Evolutionary conservation across 2,888 invertebrate genomes (phyloP), one percentile per base, ranked within the genome.

Genomic region (Coecobrya sp.): DNA sequence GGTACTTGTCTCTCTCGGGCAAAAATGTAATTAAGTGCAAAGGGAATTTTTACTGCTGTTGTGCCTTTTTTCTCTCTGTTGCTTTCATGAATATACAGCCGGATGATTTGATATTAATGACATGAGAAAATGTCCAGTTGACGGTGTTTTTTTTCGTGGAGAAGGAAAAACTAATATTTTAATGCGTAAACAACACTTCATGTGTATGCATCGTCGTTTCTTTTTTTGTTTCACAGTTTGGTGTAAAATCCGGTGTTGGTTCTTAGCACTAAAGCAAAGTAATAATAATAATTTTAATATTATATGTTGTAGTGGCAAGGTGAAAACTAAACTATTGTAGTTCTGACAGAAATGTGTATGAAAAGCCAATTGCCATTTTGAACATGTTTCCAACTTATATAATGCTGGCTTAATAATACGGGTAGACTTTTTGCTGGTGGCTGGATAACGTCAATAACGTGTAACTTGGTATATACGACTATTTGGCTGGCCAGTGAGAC

Each of bases 51-150:
- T 30, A 30, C 30, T 25, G 27, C 27, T 30, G 3, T 55, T 30
- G 3, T 55, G n/a, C 27, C 16, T 3, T 4, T 45, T 27, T 65
- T 30, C 13, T 16, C 5, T 22, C 13, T 25, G 19, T 5, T 19
- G 22, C 13, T 4, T 76, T 8, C 3, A 27, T 11, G 16, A 13
- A 16, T 27, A 42, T 1, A 73, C 10, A 42, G n/a, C 30, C n/a
- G 68, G 86, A 86, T 86, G 86, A 70, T 62, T 70, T 70, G 70
- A 49, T 52, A 52, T 86, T 70, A 86, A 86, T 86, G 86, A 65
- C 62, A 62, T 86, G 86, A 86, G 86, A 86, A 86, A 86, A 86
- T 86, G 25, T 76, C 68, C 73, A 59, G 59, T 76, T 87, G 87
- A 42, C 76, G 76, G 73, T n/a, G 27, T 86, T 70, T 65, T 19